phyloP scores from a whole-genome alignment of 1,140 invertebrate genomes.

The Sesamia nonagrioides region DNA sequence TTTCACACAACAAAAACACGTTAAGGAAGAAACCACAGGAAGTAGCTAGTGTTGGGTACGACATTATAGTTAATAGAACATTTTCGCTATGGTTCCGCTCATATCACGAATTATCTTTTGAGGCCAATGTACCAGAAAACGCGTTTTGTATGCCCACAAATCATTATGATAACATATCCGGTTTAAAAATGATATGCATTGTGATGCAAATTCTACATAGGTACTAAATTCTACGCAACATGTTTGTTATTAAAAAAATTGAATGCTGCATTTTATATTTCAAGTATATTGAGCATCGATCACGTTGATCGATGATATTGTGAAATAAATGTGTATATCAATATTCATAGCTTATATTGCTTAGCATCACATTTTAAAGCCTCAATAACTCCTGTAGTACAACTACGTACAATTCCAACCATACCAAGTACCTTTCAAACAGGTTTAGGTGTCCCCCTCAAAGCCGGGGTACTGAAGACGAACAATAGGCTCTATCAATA shows the following conservation, averaged over 20 bases:
- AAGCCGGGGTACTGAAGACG: conserved; percentile 64
- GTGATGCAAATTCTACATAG: conserved; percentile 6
- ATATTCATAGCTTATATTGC: not conserved
- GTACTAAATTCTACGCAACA: not conserved
- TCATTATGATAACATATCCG: conserved; percentile 65
- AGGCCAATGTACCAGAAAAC: conserved; percentile 66
- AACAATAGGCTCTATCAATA: conserved; percentile 60
- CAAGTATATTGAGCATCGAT: not conserved
- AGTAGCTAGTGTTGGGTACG: conserved; percentile 20
- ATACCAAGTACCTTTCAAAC: conserved; percentile 64
- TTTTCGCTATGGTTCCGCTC: conserved; percentile 59
- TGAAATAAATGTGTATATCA: not conserved
- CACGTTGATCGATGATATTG: too few relatives aligned
- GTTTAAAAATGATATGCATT: conserved; percentile 37
- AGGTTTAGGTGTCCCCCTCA: conserved; percentile 67
- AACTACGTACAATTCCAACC: conserved; percentile 18
- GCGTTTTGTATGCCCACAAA: conserved; percentile 60
- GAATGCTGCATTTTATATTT: too few relatives aligned
- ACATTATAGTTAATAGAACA: conserved; percentile 43
- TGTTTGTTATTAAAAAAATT: not conserved
- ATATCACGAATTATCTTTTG: conserved; percentile 65
- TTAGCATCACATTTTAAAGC: not conserved
- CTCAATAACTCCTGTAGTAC: not conserved
- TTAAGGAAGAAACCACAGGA: conserved; percentile 39
- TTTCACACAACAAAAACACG: conserved; percentile 24